phyloP scores from a whole-genome alignment of 2,797 vertebrate genomes.

The Lepus townsendii region DNA sequence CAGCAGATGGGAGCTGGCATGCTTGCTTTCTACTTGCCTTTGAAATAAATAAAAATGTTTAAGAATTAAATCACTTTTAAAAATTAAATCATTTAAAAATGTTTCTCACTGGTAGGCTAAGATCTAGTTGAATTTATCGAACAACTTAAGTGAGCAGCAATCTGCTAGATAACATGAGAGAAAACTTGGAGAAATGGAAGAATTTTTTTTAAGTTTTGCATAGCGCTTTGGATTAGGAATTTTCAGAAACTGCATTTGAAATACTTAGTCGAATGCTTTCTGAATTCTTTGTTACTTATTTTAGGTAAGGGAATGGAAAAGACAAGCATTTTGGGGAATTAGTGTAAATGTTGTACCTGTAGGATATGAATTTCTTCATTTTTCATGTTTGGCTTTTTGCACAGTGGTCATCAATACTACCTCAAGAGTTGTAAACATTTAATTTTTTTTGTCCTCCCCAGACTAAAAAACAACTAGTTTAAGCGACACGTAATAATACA shows the following conservation, averaged over 20 bases:
- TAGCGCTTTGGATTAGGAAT: not conserved
- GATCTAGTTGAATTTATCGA: constrained; percentile 46
- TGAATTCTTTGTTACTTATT: constrained; percentile 28
- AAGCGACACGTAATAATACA: not conserved
- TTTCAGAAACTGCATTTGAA: constrained; percentile 26
- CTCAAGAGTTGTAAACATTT: not conserved
- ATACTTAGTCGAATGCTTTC: not conserved
- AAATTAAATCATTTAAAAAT: too few species aligned
- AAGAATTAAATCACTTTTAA: too few species aligned
- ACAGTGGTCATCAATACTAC: not conserved
- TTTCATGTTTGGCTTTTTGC: not conserved
- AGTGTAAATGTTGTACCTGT: constrained; percentile 9
- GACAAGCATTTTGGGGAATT: not conserved
- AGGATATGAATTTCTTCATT: constrained; percentile 40
- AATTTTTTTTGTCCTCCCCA: not conserved
- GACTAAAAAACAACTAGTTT: not conserved
- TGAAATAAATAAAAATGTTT: too few species aligned
- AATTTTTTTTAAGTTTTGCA: not conserved
- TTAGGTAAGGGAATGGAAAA: constrained; percentile 15
- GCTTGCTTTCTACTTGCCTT: too few species aligned
- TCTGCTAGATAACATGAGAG: not conserved
- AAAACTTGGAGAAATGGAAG: not conserved
- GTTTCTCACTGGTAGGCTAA: not conserved
- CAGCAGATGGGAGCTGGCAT: too few species aligned
- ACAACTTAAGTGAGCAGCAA: not conserved